Conservation (phyloP, 2,797 vertebrate genomes). For the Chelmon rostratus region DNA sequence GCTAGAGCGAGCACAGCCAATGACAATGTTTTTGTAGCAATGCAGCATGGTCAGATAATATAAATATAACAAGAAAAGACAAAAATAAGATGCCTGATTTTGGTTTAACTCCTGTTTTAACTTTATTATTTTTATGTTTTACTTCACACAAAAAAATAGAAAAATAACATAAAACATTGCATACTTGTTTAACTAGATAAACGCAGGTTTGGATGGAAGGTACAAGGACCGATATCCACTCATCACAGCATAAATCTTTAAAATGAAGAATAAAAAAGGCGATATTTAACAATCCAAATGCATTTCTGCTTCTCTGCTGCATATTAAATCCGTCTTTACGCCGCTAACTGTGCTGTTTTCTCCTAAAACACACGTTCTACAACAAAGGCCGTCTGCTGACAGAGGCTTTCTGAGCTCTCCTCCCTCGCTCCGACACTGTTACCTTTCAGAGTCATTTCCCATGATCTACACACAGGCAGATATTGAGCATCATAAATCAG, state of each 20-base stretch:
- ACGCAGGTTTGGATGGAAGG: too few relatives aligned
- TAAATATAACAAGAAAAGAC: too few relatives aligned
- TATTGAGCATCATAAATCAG: constrained; percentile 81
- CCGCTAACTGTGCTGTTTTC: not conserved
- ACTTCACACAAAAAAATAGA: too few relatives aligned
- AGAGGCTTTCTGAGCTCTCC: constrained; percentile 6
- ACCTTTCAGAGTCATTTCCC: constrained; percentile 48
- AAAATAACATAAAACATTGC: too few relatives aligned
- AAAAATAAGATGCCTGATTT: too few relatives aligned
- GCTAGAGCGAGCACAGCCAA: too few relatives aligned
- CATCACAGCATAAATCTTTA: constrained; percentile 8
- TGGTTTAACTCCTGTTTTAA: too few relatives aligned
- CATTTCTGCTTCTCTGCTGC: not conserved
- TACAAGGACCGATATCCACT: not conserved
- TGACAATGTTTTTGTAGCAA: too few relatives aligned
- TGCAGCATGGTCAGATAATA: too few relatives aligned
- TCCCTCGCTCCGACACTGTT: constrained; percentile 39
- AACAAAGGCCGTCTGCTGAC: constrained; percentile 18
- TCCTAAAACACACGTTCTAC: constrained; percentile 8
- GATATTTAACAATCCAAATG: not conserved
- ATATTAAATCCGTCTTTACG: not conserved
- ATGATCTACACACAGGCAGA: constrained; percentile 63
- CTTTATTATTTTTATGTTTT: too few relatives aligned
- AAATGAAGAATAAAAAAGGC: not conserved
- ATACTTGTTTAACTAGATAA: too few relatives aligned